Percentiles rank a stretch among this genome's conserved stretches.
phyloP scores from a whole-genome alignment of 1,140 invertebrate species.

The Frieseomelitta varia region DNA sequence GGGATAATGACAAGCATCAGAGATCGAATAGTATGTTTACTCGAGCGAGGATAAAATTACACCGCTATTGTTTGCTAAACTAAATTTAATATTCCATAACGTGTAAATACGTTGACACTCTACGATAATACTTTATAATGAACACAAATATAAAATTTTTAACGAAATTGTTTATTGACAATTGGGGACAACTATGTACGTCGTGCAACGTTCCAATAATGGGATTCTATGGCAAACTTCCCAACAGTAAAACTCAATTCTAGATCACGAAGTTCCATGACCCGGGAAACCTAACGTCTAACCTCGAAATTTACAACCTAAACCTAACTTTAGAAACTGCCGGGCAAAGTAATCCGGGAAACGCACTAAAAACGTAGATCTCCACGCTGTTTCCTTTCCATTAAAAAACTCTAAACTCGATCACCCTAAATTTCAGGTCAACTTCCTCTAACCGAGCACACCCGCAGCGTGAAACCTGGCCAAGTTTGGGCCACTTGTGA shows the following conservation, averaged over 20 bases:
- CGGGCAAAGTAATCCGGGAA: too few relatives aligned
- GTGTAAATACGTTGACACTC: too few relatives aligned
- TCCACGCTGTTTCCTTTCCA: neutral
- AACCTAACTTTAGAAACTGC: neutral
- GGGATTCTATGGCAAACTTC: neutral
- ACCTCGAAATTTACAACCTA: neutral
- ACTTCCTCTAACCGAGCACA: neutral
- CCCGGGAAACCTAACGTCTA: neutral
- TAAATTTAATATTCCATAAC: neutral
- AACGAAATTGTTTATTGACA: neutral
- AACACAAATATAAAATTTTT: too few relatives aligned
- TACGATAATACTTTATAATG: too few relatives aligned
- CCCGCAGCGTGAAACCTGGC: neutral
- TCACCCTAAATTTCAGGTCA: slow-evolving; percentile 9
- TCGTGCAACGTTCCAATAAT: neutral
- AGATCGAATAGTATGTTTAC: neutral
- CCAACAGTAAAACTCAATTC: neutral
- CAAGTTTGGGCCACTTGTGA: neutral
- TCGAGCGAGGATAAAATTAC: neutral
- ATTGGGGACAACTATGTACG: too few relatives aligned
- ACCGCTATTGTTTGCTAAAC: neutral
- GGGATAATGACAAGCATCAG: neutral
- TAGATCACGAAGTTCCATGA: neutral
- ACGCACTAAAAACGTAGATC: neutral
- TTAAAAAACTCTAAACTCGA: slow-evolving; percentile 22